Conservation (phyloP, 2,797 vertebrate species). For the Enteromius viviparus region DNA sequence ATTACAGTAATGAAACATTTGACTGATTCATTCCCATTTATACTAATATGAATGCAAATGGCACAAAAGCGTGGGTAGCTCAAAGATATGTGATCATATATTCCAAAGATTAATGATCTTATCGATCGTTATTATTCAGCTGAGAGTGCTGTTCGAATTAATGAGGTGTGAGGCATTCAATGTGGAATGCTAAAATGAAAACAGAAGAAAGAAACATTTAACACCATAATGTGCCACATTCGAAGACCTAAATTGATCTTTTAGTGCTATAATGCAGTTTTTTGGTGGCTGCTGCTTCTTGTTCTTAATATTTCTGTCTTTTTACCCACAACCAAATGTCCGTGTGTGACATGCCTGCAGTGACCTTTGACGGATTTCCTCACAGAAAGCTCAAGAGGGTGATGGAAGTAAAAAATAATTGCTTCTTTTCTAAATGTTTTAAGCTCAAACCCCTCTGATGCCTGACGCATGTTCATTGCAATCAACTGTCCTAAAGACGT, state of each 20-base stretch:
- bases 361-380: slow-evolving; percentile 26
- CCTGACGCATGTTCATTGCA: slow-evolving; percentile 51
- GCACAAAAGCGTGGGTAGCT: slow-evolving; percentile 51
- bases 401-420: slow-evolving; percentile 31
- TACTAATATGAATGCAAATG: slow-evolving; percentile 60
- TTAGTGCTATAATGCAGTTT: background rate
- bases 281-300: background rate
- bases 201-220: slow-evolving; percentile 30
- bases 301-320: slow-evolving; percentile 1
- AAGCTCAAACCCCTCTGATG: slow-evolving; percentile 2
- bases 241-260: slow-evolving; percentile 24
- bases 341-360: background rate
- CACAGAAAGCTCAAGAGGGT: background rate
- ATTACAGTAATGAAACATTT: slow-evolving; percentile 43
- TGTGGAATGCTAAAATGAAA: slow-evolving; percentile 58
- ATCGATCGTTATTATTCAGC: slow-evolving; percentile 64
- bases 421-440: slow-evolving; percentile 4
- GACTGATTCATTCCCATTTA: slow-evolving; percentile 57
- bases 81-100: slow-evolving; percentile 62
- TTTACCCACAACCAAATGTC: slow-evolving; percentile 1
- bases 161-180: slow-evolving; percentile 58
- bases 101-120: slow-evolving; percentile 68
- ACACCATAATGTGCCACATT: slow-evolving; percentile 29
- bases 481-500: slow-evolving; percentile 31
- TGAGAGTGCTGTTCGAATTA: slow-evolving; percentile 64